Evolutionary conservation across 2,888 invertebrate species (phyloP).

Genomic region (Drosophila nr. fundita): DNA sequence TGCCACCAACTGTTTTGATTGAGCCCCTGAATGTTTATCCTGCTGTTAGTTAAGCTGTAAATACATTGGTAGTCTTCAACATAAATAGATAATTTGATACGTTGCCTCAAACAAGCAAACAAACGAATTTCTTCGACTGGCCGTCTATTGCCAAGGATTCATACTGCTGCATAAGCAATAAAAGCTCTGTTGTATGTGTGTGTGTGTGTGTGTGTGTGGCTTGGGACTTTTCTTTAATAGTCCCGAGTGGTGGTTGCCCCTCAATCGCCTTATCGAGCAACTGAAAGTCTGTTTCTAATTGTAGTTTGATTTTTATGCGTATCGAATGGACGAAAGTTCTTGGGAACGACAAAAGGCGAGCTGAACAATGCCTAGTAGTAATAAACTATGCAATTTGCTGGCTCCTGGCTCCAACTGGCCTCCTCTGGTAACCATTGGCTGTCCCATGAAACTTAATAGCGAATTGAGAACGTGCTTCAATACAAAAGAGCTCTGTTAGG

Average conservation of each 20-base stretch:
- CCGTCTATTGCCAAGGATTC: conserved; percentile 12
- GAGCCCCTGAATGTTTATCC: conserved; percentile 68
- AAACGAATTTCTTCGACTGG: conserved; percentile 25
- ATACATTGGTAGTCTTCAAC: conserved; percentile 55
- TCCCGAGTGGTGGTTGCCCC: conserved; percentile 35
- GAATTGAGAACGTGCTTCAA: conserved; percentile 65
- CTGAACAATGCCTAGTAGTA: conserved; percentile 17
- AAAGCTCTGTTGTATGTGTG: conserved; percentile 24
- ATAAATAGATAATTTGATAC: conserved; percentile 75
- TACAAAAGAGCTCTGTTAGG: conserved; percentile 51
- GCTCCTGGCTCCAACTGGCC: conserved; percentile 5
- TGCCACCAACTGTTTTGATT: conserved; percentile 66
- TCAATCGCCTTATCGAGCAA: conserved; percentile 6
- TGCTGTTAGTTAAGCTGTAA: conserved; percentile 75
- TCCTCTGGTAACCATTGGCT: not conserved
- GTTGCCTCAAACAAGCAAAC: conserved; percentile 39
- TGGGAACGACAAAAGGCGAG: not conserved
- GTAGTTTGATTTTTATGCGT: conserved; percentile 78
- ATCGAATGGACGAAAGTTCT: conserved; percentile 67
- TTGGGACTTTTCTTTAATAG: conserved; percentile 57
- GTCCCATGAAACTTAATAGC: conserved; percentile 66
- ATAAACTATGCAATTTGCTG: conserved; percentile 54
- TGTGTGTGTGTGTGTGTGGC: conserved; percentile 24
- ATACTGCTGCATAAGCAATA: conserved; percentile 66
- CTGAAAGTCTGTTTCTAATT: conserved; percentile 69